These are phyloP conservation scores for Aricia artaxerxes DNA, from an alignment of 2,888 invertebrate species.

Conservation along the genomic window DNA sequence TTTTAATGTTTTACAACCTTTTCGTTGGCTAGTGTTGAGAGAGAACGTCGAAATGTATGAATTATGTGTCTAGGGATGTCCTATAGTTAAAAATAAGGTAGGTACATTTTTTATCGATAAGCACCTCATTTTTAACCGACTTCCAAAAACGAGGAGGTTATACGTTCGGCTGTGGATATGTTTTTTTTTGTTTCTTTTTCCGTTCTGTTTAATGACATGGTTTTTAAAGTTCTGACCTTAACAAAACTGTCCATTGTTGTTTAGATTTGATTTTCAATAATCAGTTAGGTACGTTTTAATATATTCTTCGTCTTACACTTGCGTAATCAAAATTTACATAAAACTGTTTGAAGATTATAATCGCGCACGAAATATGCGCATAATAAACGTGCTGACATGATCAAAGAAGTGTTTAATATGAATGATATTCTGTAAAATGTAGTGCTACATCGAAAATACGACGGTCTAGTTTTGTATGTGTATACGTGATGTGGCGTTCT, in stretches of 20 bases:
- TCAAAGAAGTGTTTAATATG: constrained; percentile 21
- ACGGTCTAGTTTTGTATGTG: background rate
- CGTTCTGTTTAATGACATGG: background rate
- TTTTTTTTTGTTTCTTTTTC: background rate
- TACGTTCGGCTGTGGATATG: no score
- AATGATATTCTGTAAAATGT: constrained; percentile 13
- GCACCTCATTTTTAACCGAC: no score
- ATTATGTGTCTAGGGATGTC: background rate
- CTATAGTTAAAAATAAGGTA: background rate
- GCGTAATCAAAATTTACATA: constrained; percentile 28
- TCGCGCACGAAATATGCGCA: constrained; percentile 29
- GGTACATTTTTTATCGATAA: no score
- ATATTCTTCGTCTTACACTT: constrained; percentile 26
- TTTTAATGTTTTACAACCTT: constrained; percentile 30
- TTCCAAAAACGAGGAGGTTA: no score
- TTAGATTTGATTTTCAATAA: constrained; percentile 6
- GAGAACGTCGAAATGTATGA: background rate
- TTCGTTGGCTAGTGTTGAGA: background rate
- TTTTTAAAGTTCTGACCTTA: background rate
- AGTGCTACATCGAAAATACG: background rate
- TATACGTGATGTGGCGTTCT: background rate
- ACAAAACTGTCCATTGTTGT: background rate
- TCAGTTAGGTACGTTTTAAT: constrained; percentile 25
- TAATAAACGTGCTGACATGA: constrained; percentile 16
- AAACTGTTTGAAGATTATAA: constrained; percentile 28